These are phyloP conservation scores for Pyrrhosoma nymphula DNA, from an alignment of 2,888 invertebrate species.

Conservation along the genomic window DNA sequence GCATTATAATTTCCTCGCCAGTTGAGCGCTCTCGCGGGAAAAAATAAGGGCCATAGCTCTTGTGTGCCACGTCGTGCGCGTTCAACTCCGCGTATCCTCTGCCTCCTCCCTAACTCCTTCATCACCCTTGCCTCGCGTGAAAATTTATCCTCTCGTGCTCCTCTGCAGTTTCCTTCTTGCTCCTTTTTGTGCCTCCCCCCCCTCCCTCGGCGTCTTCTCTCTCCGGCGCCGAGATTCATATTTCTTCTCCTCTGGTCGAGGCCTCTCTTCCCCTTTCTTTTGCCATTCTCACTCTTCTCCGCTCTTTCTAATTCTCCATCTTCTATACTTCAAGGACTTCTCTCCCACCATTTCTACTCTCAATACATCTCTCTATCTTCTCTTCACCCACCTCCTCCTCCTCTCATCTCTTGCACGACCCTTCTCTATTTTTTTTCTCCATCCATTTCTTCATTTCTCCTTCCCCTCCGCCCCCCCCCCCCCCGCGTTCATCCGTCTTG, in stretches of 20 bases:
- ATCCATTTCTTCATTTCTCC: background rate
- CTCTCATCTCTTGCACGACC: background rate
- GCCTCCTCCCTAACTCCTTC: slow-evolving; percentile 5
- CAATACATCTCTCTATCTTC: background rate
- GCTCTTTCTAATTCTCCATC: background rate
- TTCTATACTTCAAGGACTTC: slow-evolving; percentile 38
- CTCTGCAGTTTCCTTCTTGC: background rate
- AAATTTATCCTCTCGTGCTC: slow-evolving; percentile 10
- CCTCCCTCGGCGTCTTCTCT: too few relatives aligned
- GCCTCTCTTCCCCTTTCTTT: background rate
- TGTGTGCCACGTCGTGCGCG: background rate
- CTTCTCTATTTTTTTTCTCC: background rate
- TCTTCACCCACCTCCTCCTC: background rate
- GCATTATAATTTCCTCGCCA: background rate
- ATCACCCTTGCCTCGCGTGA: background rate
- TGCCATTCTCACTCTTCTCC: background rate
- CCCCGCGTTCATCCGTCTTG: background rate
- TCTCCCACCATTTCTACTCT: background rate
- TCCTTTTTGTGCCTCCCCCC: background rate
- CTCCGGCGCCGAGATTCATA: background rate
- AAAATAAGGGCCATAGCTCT: background rate
- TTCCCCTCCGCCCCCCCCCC: background rate
- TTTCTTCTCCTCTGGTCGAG: background rate
- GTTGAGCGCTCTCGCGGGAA: background rate
- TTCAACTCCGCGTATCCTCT: slow-evolving; percentile 26